phyloP scores from a whole-genome alignment of 2,797 vertebrate species.

The Tadarida brasiliensis region DNA sequence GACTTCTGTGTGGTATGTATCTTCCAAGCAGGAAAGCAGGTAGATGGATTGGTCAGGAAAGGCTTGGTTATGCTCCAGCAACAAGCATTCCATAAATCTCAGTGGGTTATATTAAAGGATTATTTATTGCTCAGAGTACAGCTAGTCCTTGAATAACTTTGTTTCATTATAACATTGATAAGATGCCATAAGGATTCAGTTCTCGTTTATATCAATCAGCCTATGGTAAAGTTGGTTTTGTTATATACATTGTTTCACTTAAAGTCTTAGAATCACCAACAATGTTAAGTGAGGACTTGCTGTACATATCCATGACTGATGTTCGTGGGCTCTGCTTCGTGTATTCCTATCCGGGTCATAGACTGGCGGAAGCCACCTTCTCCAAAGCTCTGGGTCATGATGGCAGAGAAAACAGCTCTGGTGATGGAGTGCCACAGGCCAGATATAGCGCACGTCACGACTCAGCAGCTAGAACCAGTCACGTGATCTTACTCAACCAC shows the following conservation, averaged over 20 bases:
- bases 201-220: neutral
- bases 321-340: neutral
- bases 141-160: neutral
- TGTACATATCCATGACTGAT: neutral
- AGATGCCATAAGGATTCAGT: neutral
- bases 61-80: neutral
- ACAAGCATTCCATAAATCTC: neutral
- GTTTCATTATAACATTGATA: neutral
- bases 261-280: neutral
- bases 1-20: neutral
- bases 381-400: neutral
- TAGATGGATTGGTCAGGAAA: neutral
- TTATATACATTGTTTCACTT: neutral
- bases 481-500: neutral
- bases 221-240: neutral
- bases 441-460: neutral
- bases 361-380: neutral
- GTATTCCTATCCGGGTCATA: neutral
- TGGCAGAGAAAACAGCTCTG: neutral
- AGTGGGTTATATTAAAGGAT: neutral
- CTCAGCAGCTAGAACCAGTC: neutral
- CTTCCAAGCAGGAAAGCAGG: neutral
- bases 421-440: neutral
- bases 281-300: neutral
- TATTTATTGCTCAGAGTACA: neutral